Percentiles rank a stretch among this genome's conserved stretches.
Evolutionary conservation across 2,888 invertebrate species (phyloP).

Genomic region (Tetramorium bicarinatum): DNA sequence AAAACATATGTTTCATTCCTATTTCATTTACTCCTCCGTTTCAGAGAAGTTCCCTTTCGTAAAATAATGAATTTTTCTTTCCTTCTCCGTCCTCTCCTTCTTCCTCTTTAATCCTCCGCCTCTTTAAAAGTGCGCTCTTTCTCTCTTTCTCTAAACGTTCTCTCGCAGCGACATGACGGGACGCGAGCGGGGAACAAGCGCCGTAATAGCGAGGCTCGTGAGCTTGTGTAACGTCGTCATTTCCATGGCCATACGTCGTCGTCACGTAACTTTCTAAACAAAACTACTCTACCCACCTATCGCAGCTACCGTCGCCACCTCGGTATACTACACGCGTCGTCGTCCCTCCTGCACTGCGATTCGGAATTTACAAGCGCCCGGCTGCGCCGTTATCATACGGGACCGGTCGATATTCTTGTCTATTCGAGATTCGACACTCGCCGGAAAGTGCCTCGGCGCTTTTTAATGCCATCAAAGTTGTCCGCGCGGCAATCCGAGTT

Average conservation of each 20-base stretch:
- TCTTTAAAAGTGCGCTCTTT: background rate
- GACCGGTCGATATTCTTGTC: constrained; percentile 69
- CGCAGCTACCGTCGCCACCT: constrained; percentile 37
- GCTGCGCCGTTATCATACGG: constrained; percentile 71
- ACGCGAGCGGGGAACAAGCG: constrained; percentile 34
- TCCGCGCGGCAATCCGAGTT: background rate
- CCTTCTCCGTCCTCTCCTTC: background rate
- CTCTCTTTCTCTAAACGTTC: constrained; percentile 34
- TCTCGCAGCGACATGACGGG: background rate
- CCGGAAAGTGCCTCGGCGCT: constrained; percentile 11
- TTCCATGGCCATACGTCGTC: constrained; percentile 79
- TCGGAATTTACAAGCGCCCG: constrained; percentile 61
- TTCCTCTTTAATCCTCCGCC: background rate
- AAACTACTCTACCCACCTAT: constrained; percentile 69
- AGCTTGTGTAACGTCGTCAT: constrained; percentile 76
- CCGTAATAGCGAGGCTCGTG: constrained; percentile 62
- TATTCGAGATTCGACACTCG: constrained; percentile 52
- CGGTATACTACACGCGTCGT: constrained; percentile 29
- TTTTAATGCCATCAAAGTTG: constrained; percentile 8
- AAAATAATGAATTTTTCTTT: background rate
- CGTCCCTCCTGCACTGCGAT: constrained; percentile 5
- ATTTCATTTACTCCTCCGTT: background rate
- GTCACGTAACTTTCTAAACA: constrained; percentile 80
- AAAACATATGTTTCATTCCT: background rate
- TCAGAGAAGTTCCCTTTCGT: background rate